Conservation (phyloP, 2,888 invertebrate species). For the Cotesia congregata region DNA sequence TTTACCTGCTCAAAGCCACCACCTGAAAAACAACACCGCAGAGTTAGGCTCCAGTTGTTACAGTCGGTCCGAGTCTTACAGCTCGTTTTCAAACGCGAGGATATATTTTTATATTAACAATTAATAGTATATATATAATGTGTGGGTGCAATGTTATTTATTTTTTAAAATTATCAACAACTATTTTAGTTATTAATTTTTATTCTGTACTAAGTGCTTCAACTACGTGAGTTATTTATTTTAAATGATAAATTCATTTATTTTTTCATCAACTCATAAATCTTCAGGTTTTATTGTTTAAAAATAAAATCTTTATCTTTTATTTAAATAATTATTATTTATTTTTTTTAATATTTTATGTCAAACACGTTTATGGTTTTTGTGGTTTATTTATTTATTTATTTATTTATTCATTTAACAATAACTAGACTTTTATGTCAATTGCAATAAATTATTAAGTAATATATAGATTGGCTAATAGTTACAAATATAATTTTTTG, state of each 20-base stretch:
- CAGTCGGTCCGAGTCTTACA: constrained; percentile 58
- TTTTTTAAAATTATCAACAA: neutral
- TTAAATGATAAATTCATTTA: neutral
- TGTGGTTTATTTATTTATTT: neutral
- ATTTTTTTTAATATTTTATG: constrained; percentile 26
- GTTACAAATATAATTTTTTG: constrained; percentile 16
- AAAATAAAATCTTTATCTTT: neutral
- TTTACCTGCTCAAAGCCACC: constrained; percentile 54
- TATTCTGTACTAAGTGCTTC: neutral
- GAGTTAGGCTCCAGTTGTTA: constrained; percentile 46
- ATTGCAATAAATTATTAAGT: neutral
- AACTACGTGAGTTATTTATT: constrained; percentile 6
- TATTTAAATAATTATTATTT: constrained; percentile 11
- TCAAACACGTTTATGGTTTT: constrained; percentile 3
- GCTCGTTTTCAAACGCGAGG: constrained; percentile 54
- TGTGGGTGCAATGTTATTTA: constrained; percentile 49
- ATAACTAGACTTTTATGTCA: neutral
- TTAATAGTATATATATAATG: constrained; percentile 53
- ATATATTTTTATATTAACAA: constrained; percentile 34
- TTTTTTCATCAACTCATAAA: constrained; percentile 6
- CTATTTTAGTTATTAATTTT: neutral
- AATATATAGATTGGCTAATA: neutral
- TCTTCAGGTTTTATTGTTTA: neutral
- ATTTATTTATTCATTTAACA: neutral
- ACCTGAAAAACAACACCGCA: neutral